These are phyloP conservation scores for Drosophila novamexicana DNA, from an alignment of 1,140 invertebrate genomes.

Conservation along the genomic window DNA sequence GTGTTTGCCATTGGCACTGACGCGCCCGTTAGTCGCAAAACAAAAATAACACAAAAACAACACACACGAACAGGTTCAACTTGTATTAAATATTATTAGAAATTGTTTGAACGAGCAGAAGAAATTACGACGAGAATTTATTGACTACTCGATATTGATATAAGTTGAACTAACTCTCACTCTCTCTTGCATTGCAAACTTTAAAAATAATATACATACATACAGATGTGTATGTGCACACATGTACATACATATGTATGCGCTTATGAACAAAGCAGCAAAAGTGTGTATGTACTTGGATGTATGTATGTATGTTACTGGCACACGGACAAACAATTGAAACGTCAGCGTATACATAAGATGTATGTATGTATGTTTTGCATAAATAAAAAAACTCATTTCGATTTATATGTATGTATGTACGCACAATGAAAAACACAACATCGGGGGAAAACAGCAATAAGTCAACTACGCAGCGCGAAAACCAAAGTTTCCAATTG, in stretches of 20 bases:
- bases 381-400: not conserved
- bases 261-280: conserved; percentile 9
- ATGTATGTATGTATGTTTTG: conserved; percentile 12
- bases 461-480: conserved; percentile 48
- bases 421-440: conserved; percentile 24
- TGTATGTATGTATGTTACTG: conserved; percentile 1
- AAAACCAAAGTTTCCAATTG: conserved; percentile 50
- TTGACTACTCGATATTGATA: conserved; percentile 12
- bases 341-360: conserved; percentile 23
- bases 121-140: not conserved
- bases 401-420: not conserved
- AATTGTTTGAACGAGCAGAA: conserved; percentile 5
- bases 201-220: conserved; percentile 24
- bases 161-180: conserved; percentile 27
- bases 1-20: conserved; percentile 50
- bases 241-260: conserved; percentile 10
- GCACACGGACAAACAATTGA: conserved; percentile 3
- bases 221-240: not conserved
- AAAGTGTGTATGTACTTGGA: not conserved
- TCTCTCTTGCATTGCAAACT: conserved; percentile 45
- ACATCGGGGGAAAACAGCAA: conserved; percentile 50
- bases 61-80: conserved; percentile 28
- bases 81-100: conserved; percentile 23
- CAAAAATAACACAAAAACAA: conserved; percentile 37
- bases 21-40: conserved; percentile 46